Base-by-base conservation (phyloP, 2,113 vertebrate genomes). In the Callopanchax toddi region DNA sequence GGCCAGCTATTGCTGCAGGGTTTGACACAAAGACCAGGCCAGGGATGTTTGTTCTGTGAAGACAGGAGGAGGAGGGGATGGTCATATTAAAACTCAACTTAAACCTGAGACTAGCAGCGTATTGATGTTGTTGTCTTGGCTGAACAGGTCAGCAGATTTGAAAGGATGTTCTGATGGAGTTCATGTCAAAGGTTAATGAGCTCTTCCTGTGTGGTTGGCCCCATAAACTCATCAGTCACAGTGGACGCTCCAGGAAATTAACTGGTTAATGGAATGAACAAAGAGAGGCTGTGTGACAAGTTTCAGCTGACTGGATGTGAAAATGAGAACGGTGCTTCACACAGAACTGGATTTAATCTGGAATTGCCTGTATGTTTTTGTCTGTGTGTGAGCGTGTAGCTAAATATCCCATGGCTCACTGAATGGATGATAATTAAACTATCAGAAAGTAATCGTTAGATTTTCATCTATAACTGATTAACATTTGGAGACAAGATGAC, bases 171-270 rank as follows among this genome's bases (percentile, higher is more conserved):
- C 43, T 55, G 60, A 40, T 13, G 26, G 48, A 48, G 81, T 76
- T 72, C 70, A 67, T 72, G 83, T 84, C 86, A 89, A 65, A 82
- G 85, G 86, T 89, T 79, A 87, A 88, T 75, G 64, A 79, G 73
- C 26, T 26, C 54, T 67, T 67, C 58, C 72, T 62, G 51, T 16
- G 53, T 79, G 59, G 53, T 52, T 32, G 50, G 50, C 75, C 68
- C 1, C 3, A 32, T 81, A 71, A 85, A 82, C 67, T 77, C 76
- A 64, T 72, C 71, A 57, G 81, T 87, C 71, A 79, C 67, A 49
- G 69, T 3, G 16, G 65, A 60, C 3, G 74, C 78, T 84, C 67
- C 42, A 64, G 77, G 81, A 78, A 89, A 87, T 81, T 22, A 87
- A 70, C 32, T 61, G 53, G 44, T 62, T 84, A 84, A 84, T 84